Evolutionary conservation across 2,888 invertebrate species (phyloP).

Genomic region (Lottia gigantea): DNA sequence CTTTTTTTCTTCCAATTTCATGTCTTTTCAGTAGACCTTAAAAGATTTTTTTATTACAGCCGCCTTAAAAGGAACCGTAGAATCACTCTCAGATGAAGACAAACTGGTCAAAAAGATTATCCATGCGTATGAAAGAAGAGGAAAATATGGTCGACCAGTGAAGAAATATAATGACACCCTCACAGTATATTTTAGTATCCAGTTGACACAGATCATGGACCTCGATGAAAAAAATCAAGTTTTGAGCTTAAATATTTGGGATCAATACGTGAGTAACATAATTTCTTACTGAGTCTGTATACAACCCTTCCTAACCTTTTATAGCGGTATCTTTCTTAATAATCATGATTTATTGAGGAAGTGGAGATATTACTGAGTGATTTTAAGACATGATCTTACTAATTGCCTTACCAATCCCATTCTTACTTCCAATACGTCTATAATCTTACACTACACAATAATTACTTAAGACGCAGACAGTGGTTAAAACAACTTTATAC

Average conservation of each 20-base stretch:
- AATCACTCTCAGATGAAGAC: slow-evolving; percentile 57
- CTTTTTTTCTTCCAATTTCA: no score
- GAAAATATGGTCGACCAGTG: slow-evolving; percentile 63
- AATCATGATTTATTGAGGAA: no score
- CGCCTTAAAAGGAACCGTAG: background rate
- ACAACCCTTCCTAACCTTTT: no score
- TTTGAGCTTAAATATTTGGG: slow-evolving; percentile 67
- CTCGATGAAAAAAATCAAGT: slow-evolving; percentile 68
- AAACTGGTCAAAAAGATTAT: slow-evolving; percentile 58
- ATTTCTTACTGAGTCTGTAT: background rate
- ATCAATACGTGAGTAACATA: slow-evolving; percentile 62
- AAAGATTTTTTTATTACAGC: background rate
- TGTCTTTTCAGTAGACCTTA: no score
- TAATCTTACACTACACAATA: no score
- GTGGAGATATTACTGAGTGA: no score
- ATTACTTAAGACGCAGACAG: no score
- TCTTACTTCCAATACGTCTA: no score
- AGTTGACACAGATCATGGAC: slow-evolving; percentile 67
- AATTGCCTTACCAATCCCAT: no score
- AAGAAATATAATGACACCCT: slow-evolving; percentile 60
- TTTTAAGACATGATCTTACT: no score
- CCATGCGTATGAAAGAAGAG: slow-evolving; percentile 56
- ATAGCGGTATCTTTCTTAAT: no score
- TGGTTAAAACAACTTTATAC: no score
- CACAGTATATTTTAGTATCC: slow-evolving; percentile 60